Evolutionary conservation across 2,888 invertebrate species (phyloP), one percentile per base, ranked within the genome.

Genomic region (Lochmaea capreae): DNA sequence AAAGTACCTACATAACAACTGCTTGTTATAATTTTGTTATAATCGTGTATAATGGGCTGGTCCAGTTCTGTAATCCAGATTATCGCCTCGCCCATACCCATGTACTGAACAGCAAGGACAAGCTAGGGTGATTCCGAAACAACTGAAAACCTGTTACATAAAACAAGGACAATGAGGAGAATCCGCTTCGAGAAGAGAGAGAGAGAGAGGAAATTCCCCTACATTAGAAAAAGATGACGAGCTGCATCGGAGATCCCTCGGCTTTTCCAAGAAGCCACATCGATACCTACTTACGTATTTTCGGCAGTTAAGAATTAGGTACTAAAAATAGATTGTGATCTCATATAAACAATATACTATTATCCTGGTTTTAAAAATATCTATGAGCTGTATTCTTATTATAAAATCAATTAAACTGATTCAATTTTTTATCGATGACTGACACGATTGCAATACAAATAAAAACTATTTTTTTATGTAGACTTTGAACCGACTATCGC

Each of bases 121-220:
- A 67, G 66, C 59, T 54, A 80, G 80, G 86, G 86, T 85, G 86
- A 86, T 86, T 86, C 86, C 85, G 80, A 79, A 78, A 57, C 67
- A 65, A 81, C 81, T 83, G 83, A 80, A 82, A 84, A 85, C 85
- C 85, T 85, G 85, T 85, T 85, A 85, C 84, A 83, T 83, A 84
- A 84, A 85, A 85, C 84, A 84, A 85, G 83, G 85, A 85, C 82
- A 80, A 79, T 78, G 69, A 69, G 73, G 73, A 65, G 69, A 73
- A 65, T 69, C 73, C 74, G 70, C 71, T 65, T 65, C 67, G 52
- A 67, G 43, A 63, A 63, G 72, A 74, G 73, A 72, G 74, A 83
- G 81, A 83, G 82, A 63, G 75, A 74, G 73, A 72, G 74, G 83
- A 83, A 83, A 84, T 84, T 82, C 84, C 83, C 78, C 80, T 75